Base-by-base conservation (phyloP, 2,888 invertebrate genomes). In the Hydropsyche betteni region DNA sequence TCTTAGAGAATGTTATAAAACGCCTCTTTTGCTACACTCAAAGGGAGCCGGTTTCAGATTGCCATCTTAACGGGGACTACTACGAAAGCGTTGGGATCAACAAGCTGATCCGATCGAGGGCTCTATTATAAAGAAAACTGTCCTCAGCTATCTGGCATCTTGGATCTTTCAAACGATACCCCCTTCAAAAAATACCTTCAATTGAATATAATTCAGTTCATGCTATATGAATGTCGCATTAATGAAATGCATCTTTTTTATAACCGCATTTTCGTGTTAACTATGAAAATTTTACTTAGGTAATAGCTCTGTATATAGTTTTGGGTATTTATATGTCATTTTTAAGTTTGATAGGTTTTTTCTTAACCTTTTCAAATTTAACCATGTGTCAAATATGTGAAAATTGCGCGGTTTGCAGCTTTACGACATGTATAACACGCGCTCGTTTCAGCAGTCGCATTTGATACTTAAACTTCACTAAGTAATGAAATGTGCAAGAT, bases 381-480 rank as follows among this genome's bases (percentile, higher is more conserved):
- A 16, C 33, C 12, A 16, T 4, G 55, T 55, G 44, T 44, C 44
- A 55, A 55, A 16, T 24, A 12, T 55, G 24, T 14, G 55, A 6
- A 55, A 12, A 55, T 55, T 55, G 24, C 55, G 24, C 55, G 24
- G 24, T 24, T 14, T 55, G 44, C 44, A 44, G 44, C 3, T 44
- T 44, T 44, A 44, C 44, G 44, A 44, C 55, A n/a, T 55, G 44
- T 14, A 8, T 12, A 50, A 38, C 14, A 16, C 68, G 14, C 58
- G 24, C 16, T 24, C 58, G 34, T 58, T 73, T 53, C 72, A 68
- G 61, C 51, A 77, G 69, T 75, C 77, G 58, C 52, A 75, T 74
- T 75, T 64, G 75, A 75, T 55, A 75, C 77, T 77, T 69, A 51
- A 68, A 75, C 77, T 77, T 77, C 75, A 77, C 75, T 77, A 77